Percentiles rank a stretch among this genome's conserved stretches.
Conservation (phyloP, 2,113 vertebrate genomes). For the Crotalus horridus region DNA sequence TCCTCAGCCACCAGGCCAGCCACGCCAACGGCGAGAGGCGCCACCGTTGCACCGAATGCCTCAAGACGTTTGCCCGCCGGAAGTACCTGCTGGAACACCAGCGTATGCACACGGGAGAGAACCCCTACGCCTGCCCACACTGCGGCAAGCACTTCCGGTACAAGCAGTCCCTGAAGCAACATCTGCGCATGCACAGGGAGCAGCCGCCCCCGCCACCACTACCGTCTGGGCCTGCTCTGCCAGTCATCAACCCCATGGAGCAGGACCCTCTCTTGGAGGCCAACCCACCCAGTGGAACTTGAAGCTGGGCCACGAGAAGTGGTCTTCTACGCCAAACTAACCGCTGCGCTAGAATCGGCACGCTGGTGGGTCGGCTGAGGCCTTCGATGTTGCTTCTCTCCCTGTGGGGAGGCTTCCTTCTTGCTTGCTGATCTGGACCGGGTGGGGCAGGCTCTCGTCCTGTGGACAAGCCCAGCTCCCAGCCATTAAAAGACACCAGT, state of each 20-base stretch:
- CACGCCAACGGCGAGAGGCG: constrained; percentile 6
- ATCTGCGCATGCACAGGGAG: neutral
- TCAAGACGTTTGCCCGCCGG: constrained; percentile 24
- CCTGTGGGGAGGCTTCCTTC: neutral
- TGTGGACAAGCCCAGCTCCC: neutral
- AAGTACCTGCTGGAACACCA: constrained; percentile 29
- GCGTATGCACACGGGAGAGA: constrained; percentile 17
- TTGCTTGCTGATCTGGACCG: neutral
- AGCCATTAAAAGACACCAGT: rapidly evolving
- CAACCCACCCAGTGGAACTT: neutral
- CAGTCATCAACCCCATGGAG: neutral
- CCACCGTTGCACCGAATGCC: constrained; percentile 18
- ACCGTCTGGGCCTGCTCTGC: neutral
- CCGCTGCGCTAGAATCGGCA: neutral
- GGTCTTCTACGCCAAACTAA: too few species aligned
- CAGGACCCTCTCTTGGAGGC: neutral
- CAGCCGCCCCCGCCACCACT: neutral
- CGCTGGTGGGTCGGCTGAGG: neutral
- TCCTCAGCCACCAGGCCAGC: constrained; percentile 20
- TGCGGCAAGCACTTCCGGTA: constrained; percentile 24
- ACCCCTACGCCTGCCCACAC: neutral
- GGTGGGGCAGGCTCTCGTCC: neutral
- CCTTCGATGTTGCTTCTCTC: neutral
- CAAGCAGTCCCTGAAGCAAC: constrained; percentile 23
- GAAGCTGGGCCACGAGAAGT: neutral